Evolutionary conservation across 2,797 vertebrate species (phyloP), one percentile per base, ranked within the genome.

Genomic region (Tangara arthus): DNA sequence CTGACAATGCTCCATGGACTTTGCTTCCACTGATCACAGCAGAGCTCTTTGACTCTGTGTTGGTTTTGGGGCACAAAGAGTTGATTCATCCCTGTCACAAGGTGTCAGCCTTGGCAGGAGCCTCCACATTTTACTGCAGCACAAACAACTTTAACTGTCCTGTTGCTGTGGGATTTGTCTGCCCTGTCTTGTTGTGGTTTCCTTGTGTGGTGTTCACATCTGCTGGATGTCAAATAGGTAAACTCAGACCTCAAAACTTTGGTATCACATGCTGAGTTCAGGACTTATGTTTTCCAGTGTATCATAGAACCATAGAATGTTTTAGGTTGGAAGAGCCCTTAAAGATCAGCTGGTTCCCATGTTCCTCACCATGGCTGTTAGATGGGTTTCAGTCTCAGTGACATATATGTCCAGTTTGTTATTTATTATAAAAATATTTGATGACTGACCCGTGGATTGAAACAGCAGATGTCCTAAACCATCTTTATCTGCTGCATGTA

Each of bases 71-170:
- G 49, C 37, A 87, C 76, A 96, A 83, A 66, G 59, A 72, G 59
- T 91, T 10, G 2, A 88, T 94, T 94, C 82, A 86, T 89, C 42
- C 20, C 23, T 0, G 8, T 90, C 63, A 49, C 14, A 46, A 80
- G 71, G 88, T 84, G 87, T 79, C 90, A 96, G 15, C 82, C 52
- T 88, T 95, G 93, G 81, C 90, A 95, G 49, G 27, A 95, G n/a
- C 37, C 34, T 90, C 72, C 46, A 50, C 53, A 39, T 56, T 88
- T 91, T 81, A 52, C 66, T 84, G 63, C 19, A 76, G 77, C 66
- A 88, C 80, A 83, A 81, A 71, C 34, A 92, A 14, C 55, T 93
- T 87, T 63, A 56, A 17, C 73, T 84, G 27, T 73, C 66, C 41
- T 65, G 26, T 65, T 89, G 27, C 53, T 93, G 61, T 44, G 69